Conservation (phyloP, 2,113 vertebrate genomes). For the Prunella himalayana region DNA sequence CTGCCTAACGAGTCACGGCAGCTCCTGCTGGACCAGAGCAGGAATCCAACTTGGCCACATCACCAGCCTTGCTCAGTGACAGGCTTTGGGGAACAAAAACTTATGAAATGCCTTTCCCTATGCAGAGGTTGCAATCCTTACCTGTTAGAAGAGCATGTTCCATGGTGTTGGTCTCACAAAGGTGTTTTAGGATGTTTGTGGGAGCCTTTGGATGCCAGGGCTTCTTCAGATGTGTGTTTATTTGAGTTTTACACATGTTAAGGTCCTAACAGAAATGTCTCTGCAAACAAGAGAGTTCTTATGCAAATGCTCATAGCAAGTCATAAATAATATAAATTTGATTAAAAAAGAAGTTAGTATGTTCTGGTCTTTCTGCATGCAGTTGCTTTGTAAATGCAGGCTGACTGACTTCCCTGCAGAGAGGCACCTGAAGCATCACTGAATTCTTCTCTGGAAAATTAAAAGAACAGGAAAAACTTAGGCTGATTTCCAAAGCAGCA, state of each 20-base stretch:
- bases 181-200: not conserved
- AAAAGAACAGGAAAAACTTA: not conserved
- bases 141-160: not conserved
- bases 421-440: not conserved
- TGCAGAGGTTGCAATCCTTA: not conserved
- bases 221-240: not conserved
- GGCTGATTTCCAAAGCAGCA: not conserved
- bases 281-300: not conserved
- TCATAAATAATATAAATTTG: not conserved
- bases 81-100: not conserved
- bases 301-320: not conserved
- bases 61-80: not conserved
- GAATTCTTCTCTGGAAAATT: not conserved
- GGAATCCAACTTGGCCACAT: fast-evolving
- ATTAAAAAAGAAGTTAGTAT: not conserved
- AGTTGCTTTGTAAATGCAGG: not conserved
- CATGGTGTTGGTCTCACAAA: not conserved
- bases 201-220: not conserved
- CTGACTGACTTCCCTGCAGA: not conserved
- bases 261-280: not conserved
- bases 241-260: not conserved
- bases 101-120: not conserved
- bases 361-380: not conserved
- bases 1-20: fast-evolving
- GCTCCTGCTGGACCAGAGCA: not conserved